A percentile compares a stretch with the other conserved stretches of the same genome.
Evolutionary conservation across 2,888 invertebrate species (phyloP).

Genomic region (Halictus ligatus): DNA sequence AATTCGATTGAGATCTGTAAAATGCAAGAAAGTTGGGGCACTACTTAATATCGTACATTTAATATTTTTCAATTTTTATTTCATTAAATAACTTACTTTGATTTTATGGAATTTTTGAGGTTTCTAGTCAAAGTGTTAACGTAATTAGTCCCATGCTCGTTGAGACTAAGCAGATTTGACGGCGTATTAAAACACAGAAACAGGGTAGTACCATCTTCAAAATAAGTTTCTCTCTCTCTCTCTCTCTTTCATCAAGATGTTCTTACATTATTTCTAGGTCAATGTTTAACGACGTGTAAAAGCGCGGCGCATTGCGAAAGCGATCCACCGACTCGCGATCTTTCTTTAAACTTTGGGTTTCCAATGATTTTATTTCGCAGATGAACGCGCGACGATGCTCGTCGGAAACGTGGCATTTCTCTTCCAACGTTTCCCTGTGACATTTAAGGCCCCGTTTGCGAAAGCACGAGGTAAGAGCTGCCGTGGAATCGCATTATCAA

Average conservation of each 20-base stretch:
- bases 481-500: background rate
- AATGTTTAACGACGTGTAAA: conserved; percentile 38
- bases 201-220: background rate
- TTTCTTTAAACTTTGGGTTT: background rate
- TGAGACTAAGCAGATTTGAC: background rate
- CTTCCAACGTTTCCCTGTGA: conserved; percentile 53
- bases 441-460: conserved; percentile 50
- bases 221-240: background rate
- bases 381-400: background rate
- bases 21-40: too few relatives aligned
- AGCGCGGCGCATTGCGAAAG: conserved; percentile 18
- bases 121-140: too few relatives aligned
- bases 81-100: too few relatives aligned
- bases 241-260: conserved; percentile 19
- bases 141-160: background rate
- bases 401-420: conserved; percentile 56
- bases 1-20: too few relatives aligned
- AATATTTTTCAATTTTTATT: too few relatives aligned
- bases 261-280: conserved; percentile 45
- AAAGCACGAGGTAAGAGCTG: background rate
- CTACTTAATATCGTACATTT: too few relatives aligned
- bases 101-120: too few relatives aligned
- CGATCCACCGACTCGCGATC: conserved; percentile 1
- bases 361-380: background rate
- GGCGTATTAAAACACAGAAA: background rate